Base-by-base conservation (phyloP, 2,888 invertebrate genomes). In the Protonemura montana region DNA sequence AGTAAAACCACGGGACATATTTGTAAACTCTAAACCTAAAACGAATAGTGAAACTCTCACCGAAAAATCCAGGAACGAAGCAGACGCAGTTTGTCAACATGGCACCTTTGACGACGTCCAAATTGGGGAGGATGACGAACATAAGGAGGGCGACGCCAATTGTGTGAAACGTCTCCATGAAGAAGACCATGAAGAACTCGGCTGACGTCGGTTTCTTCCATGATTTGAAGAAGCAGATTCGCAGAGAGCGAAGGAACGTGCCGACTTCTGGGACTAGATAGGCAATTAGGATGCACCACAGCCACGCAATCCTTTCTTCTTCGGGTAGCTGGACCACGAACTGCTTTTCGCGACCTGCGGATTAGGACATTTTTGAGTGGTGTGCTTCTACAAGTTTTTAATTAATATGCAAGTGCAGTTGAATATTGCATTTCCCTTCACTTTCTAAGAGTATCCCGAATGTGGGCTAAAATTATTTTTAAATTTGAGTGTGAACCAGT, bases 1-100 rank as follows among this genome's bases (percentile, higher is more conserved):
- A n/a, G n/a, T n/a, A n/a, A n/a, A n/a, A n/a, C n/a, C n/a, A n/a
- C n/a, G n/a, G n/a, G n/a, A n/a, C n/a, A n/a, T n/a, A n/a, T n/a
- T n/a, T n/a, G n/a, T n/a, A n/a, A n/a, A n/a, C n/a, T n/a, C n/a
- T n/a, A n/a, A n/a, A n/a, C n/a, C n/a, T 35, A 35, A 35, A 35
- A 35, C 35, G 35, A 35, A 35, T 35, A 35, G 35, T 35, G 35
- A 35, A 35, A 35, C 5, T 3, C 35, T 35, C 35, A 94, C 95
- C 95, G 35, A 96, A 91, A 87, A 97, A 88, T n/a, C 94, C 94
- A 0, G 98, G 98, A 16, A 97, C 91, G 89, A 98, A 93, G 90
- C 96, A 97, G 88, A 97, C 93, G 28, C 96, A 96, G 91, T 96
- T 97, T 89, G 96, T 96, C 85, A 98, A 91, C 94, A 97, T 96